These are phyloP conservation scores for Leptura quadrifasciata DNA, from an alignment of 2,888 invertebrate genomes.

Conservation along the genomic window DNA sequence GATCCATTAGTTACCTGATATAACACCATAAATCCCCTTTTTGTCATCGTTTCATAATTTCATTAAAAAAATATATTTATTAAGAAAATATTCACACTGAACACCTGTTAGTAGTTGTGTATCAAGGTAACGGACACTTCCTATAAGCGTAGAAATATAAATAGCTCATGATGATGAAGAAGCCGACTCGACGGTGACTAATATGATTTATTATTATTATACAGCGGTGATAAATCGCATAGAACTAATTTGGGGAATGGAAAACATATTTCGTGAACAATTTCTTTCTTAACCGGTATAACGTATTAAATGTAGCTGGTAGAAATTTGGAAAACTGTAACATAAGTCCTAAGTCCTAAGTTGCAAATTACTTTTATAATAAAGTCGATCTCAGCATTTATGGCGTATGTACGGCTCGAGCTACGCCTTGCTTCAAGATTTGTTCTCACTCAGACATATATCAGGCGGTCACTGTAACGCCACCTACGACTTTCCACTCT, in stretches of 20 bases:
- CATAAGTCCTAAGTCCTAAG: no score
- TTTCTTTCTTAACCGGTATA: no score
- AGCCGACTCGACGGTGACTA: constrained; percentile 19
- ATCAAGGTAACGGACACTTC: constrained; percentile 22
- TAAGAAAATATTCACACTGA: background rate
- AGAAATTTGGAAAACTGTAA: no score
- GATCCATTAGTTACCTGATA: background rate
- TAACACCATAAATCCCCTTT: background rate
- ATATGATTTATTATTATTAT: constrained; percentile 12
- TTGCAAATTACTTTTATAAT: no score
- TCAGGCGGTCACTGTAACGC: no score
- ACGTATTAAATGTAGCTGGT: no score
- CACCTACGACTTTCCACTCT: no score
- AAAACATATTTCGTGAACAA: background rate
- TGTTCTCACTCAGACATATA: no score
- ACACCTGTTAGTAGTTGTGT: constrained; percentile 31
- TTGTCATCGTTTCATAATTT: constrained; percentile 6
- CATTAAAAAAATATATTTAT: constrained; percentile 24
- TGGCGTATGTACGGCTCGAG: no score
- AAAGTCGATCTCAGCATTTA: no score
- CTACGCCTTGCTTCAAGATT: no score
- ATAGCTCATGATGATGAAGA: constrained; percentile 22
- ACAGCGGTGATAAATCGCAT: background rate
- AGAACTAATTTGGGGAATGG: background rate
- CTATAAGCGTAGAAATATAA: constrained; percentile 22